Evolutionary conservation across 2,113 vertebrate genomes (phyloP).

Genomic region (Lanius ludovicianus): DNA sequence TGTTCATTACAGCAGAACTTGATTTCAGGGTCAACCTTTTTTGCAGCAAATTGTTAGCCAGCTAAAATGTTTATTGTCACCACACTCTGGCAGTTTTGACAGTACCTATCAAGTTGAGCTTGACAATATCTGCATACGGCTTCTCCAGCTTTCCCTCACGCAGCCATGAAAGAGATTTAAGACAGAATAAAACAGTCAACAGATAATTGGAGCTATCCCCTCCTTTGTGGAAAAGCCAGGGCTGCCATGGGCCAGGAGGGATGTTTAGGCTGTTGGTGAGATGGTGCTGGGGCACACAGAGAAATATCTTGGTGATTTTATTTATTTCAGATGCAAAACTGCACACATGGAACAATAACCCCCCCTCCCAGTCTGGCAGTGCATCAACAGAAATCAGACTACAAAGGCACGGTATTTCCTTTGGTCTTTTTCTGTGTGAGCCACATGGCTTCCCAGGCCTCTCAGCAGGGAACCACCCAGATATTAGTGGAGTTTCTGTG

Average conservation of each 20-base stretch:
- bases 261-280: not conserved
- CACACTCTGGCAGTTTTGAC: conserved; percentile 70
- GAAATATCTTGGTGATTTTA: not conserved
- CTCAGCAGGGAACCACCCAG: not conserved
- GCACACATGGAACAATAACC: not conserved
- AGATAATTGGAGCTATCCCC: not conserved
- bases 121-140: conserved; percentile 49
- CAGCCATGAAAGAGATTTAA: not conserved
- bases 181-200: not conserved
- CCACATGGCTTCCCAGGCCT: not conserved
- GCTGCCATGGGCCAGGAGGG: not conserved
- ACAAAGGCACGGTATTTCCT: not conserved
- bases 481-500: not conserved
- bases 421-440: not conserved
- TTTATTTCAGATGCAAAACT: not conserved
- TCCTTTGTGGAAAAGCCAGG: not conserved
- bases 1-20: conserved; percentile 67
- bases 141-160: not conserved
- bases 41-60: conserved; percentile 68
- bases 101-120: conserved; percentile 64
- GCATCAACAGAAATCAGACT: not conserved
- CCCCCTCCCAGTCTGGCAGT: not conserved
- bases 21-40: conserved; percentile 69
- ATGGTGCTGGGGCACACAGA: not conserved
- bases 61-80: conserved; percentile 66